Conservation (phyloP, 2,888 invertebrate genomes). For the Drosophila leonis region DNA sequence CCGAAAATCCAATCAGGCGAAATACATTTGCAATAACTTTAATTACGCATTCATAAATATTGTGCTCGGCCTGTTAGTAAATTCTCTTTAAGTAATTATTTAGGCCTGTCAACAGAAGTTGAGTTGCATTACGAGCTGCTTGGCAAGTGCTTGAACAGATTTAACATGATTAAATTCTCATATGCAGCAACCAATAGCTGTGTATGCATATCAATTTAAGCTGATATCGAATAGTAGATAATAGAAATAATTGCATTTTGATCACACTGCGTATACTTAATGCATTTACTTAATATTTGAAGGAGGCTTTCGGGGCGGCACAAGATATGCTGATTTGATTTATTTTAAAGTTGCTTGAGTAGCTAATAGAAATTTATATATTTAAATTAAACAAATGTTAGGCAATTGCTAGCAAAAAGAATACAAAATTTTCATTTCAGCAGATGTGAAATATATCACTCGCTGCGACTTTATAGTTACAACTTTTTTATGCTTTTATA, state of each 20-base stretch:
- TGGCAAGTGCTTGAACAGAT: neutral
- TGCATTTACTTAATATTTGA: neutral
- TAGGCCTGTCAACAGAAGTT: conserved; percentile 16
- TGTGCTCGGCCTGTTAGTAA: conserved; percentile 10
- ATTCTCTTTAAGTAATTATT: conserved; percentile 37
- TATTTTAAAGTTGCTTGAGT: neutral
- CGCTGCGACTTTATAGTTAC: neutral
- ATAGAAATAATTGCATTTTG: conserved; percentile 15
- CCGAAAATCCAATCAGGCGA: conserved; percentile 43
- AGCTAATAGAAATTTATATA: neutral
- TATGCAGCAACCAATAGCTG: neutral
- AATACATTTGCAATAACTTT: conserved; percentile 23
- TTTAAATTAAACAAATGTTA: neutral
- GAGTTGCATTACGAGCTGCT: neutral
- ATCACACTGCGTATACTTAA: neutral
- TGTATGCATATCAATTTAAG: neutral
- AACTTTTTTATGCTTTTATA: neutral
- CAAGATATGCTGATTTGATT: neutral
- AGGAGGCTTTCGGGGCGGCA: neutral
- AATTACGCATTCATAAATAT: conserved; percentile 39
- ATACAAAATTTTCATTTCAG: too few species aligned
- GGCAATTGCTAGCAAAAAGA: too few species aligned
- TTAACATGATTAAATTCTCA: conserved; percentile 8
- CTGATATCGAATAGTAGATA: neutral
- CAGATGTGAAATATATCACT: neutral